phyloP scores from a whole-genome alignment of 2,797 vertebrate genomes.

The Pangasius sanitwongsei region DNA sequence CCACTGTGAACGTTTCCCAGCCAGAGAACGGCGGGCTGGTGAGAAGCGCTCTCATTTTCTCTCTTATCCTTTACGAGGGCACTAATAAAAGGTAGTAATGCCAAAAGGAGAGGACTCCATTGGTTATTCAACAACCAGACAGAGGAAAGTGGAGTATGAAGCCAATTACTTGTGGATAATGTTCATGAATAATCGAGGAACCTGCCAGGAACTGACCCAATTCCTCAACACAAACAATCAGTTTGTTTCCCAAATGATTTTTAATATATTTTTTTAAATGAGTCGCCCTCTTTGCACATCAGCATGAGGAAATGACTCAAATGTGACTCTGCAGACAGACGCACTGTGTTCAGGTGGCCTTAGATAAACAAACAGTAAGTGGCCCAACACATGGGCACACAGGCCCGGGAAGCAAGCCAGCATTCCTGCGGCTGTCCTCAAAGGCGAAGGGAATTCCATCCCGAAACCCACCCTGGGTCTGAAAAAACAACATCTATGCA shows the following conservation, averaged over 20 bases:
- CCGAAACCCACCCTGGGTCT: conserved; percentile 28
- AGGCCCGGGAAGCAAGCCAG: conserved; percentile 77
- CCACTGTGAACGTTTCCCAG: conserved; percentile 40
- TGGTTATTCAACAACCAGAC: conserved; percentile 33
- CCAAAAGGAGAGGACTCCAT: conserved; percentile 27
- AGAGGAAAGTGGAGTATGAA: conserved; percentile 55
- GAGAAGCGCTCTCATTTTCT: conserved; percentile 34
- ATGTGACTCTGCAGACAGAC: conserved; percentile 19
- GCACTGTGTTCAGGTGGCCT: conserved; percentile 49
- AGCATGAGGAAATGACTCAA: conserved; percentile 62
- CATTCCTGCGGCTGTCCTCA: conserved; percentile 88
- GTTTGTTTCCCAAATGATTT: conserved; percentile 60
- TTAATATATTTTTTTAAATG: conserved; percentile 34
- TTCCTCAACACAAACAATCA: conserved; percentile 27
- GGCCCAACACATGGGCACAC: conserved; percentile 65
- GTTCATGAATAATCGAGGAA: conserved; percentile 28
- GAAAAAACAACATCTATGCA: conserved; percentile 67
- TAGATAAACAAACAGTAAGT: conserved; percentile 68
- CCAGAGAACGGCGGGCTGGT: conserved; percentile 14
- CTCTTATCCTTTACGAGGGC: conserved; percentile 41
- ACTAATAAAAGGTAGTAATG: conserved; percentile 34
- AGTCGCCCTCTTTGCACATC: conserved; percentile 69
- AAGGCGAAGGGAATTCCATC: conserved; percentile 77
- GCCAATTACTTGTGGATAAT: conserved; percentile 44
- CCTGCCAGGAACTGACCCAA: conserved; percentile 37